Conservation (phyloP, 2,888 invertebrate species). For the Tillus elongatus region DNA sequence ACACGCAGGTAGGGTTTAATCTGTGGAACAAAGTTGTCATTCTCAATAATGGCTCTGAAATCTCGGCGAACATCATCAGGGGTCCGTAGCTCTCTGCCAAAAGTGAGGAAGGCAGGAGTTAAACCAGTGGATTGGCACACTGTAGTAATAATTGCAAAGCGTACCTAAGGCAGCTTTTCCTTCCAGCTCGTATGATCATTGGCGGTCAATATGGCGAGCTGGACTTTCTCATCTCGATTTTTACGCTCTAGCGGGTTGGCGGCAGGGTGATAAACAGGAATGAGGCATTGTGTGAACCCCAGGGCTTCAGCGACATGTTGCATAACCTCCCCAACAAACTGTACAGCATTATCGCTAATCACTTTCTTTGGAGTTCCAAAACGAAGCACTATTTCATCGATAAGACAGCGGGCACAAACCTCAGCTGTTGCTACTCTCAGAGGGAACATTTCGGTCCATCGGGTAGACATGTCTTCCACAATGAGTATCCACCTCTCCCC, state of each 20-base stretch:
- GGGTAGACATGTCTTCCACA: too few relatives aligned
- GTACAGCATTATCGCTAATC: conserved; percentile 33
- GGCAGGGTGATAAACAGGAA: conserved; percentile 23
- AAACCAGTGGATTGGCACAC: conserved; percentile 25
- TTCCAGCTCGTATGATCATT: too few relatives aligned
- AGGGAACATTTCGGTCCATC: too few relatives aligned
- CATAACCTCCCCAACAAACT: conserved; percentile 30
- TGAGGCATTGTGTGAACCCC: conserved; percentile 24
- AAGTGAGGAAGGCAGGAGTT: conserved; percentile 31
- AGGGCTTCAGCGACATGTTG: conserved; percentile 28
- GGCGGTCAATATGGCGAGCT: too few relatives aligned
- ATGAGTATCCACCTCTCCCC: too few relatives aligned
- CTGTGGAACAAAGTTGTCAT: conserved; percentile 28
- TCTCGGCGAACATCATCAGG: conserved; percentile 27
- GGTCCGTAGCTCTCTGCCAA: conserved; percentile 29
- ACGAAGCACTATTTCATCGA: conserved; percentile 26
- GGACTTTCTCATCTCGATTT: too few relatives aligned
- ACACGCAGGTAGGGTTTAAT: conserved; percentile 30
- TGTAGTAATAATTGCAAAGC: conserved; percentile 36
- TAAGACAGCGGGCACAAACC: conserved; percentile 21
- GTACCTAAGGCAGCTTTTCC: conserved; percentile 27
- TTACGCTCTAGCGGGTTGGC: conserved; percentile 21
- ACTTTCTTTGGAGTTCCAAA: conserved; percentile 31
- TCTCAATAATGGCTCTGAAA: conserved; percentile 21
- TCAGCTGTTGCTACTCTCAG: too few relatives aligned